These are phyloP conservation scores for Alosa sapidissima DNA, from an alignment of 2,797 vertebrate species.

Conservation along the genomic window DNA sequence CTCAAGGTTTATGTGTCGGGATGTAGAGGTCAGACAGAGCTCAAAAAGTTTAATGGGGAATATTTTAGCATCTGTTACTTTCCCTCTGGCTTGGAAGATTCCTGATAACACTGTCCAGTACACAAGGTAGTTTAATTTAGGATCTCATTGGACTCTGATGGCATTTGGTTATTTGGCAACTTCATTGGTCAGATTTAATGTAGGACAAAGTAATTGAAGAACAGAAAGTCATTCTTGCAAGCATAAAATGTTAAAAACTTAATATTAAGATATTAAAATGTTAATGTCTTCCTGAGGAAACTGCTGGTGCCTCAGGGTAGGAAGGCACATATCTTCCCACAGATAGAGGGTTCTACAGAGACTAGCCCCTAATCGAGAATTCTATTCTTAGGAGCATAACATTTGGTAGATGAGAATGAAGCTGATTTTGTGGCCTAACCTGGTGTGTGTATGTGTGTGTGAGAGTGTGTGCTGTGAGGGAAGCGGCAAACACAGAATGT, in stretches of 20 bases:
- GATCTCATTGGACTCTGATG: background rate
- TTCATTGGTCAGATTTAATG: background rate
- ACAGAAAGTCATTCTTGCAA: background rate
- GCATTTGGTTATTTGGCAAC: background rate
- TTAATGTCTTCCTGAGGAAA: background rate
- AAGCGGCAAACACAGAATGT: background rate
- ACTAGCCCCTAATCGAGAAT: background rate
- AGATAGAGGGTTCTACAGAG: background rate
- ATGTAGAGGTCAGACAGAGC: background rate
- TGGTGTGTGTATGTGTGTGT: background rate
- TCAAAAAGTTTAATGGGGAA: background rate
- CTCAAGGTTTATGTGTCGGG: background rate
- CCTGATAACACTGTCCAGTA: background rate
- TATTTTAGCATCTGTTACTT: background rate
- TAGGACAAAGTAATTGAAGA: background rate
- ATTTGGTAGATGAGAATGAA: background rate
- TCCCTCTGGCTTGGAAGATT: background rate
- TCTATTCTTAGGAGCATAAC: background rate
- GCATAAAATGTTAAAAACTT: background rate
- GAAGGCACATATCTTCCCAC: background rate
- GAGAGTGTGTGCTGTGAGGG: background rate
- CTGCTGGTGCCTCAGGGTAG: background rate
- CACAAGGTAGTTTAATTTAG: background rate
- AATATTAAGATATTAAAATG: constrained; percentile 12
- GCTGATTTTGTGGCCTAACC: background rate